These are phyloP conservation scores for Glandiceps talaboti DNA, from an alignment of 53 echinoderm and acorn worm species.

Conservation along the genomic window DNA sequence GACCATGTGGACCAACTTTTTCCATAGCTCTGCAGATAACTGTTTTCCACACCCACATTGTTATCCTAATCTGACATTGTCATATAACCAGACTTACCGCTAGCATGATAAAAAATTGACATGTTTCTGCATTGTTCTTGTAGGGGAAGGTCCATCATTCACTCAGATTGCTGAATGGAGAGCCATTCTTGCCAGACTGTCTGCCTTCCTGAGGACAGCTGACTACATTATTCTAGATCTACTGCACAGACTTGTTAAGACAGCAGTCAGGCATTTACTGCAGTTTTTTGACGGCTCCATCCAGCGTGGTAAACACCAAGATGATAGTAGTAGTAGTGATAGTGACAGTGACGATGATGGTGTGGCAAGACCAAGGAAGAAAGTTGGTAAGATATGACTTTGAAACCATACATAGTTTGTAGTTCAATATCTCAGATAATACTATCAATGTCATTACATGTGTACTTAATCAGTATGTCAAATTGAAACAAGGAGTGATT, in stretches of 20 bases:
- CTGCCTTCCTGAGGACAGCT: constrained; percentile 77
- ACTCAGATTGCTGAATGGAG: constrained; percentile 99
- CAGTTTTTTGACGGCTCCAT: constrained; percentile 58
- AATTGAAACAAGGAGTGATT: too few relatives aligned
- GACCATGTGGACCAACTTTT: too few relatives aligned
- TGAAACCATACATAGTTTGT: too few relatives aligned
- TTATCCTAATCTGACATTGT: too few relatives aligned
- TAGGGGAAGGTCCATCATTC: constrained; percentile 83
- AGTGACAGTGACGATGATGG: constrained; percentile 32
- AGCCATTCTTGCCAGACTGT: constrained; percentile 59
- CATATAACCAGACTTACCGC: too few relatives aligned
- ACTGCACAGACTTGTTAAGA: constrained; percentile 82
- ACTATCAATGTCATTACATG: too few relatives aligned
- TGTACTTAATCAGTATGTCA: too few relatives aligned
- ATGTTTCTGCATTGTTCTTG: too few relatives aligned
- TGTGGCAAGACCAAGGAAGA: constrained; percentile 17
- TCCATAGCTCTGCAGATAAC: too few relatives aligned
- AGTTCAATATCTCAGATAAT: too few relatives aligned
- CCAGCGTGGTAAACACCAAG: constrained; percentile 45
- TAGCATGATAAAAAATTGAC: too few relatives aligned
- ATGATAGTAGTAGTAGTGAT: constrained; percentile 20
- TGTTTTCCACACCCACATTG: too few relatives aligned
- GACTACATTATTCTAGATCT: constrained; percentile 92
- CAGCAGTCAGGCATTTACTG: constrained; percentile 53
- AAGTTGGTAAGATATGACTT: not conserved